A percentile compares a stretch with the other conserved stretches of the same genome.
phyloP scores from a whole-genome alignment of 2,888 invertebrate genomes.

The Drosophila quinaria region DNA sequence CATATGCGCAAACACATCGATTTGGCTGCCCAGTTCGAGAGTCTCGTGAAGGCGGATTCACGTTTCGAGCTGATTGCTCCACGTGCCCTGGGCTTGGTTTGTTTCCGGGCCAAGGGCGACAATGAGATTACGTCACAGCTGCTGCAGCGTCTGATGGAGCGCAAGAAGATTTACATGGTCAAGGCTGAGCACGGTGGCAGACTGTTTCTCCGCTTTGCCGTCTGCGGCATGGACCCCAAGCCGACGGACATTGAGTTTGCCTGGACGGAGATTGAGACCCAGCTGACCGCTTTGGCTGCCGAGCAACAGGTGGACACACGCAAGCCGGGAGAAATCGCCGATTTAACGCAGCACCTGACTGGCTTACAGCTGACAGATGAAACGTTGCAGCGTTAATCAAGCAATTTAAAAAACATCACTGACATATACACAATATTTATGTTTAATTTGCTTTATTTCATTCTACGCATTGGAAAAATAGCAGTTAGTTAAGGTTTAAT shows the following conservation, averaged over 20 bases:
- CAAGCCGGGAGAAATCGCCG: slow-evolving; percentile 54
- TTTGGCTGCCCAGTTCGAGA: slow-evolving; percentile 92
- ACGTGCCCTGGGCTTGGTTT: slow-evolving; percentile 93
- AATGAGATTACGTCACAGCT: slow-evolving; percentile 90
- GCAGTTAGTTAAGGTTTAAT: slow-evolving; percentile 40
- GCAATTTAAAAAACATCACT: slow-evolving; percentile 8
- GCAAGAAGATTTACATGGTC: slow-evolving; percentile 93
- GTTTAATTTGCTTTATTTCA: slow-evolving; percentile 30
- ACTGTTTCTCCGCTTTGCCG: slow-evolving; percentile 92
- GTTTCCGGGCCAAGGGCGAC: slow-evolving; percentile 93
- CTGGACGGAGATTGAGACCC: slow-evolving; percentile 89
- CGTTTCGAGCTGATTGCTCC: slow-evolving; percentile 93
- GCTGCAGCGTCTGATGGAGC: slow-evolving; percentile 90
- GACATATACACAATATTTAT: slow-evolving; percentile 32
- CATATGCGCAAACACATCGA: slow-evolving; percentile 91
- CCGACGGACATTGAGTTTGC: slow-evolving; percentile 91
- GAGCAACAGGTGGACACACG: slow-evolving; percentile 41
- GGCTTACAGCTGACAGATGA: slow-evolving; percentile 53
- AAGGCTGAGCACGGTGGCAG: slow-evolving; percentile 90
- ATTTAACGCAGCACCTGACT: slow-evolving; percentile 67
- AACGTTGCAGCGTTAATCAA: slow-evolving; percentile 56
- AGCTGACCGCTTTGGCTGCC: slow-evolving; percentile 86
- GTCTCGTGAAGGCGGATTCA: slow-evolving; percentile 89
- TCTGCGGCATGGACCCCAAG: slow-evolving; percentile 91
- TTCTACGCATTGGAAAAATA: slow-evolving; percentile 18